Conservation (phyloP, 2,888 invertebrate genomes). For the Cheilosia scutellata region DNA sequence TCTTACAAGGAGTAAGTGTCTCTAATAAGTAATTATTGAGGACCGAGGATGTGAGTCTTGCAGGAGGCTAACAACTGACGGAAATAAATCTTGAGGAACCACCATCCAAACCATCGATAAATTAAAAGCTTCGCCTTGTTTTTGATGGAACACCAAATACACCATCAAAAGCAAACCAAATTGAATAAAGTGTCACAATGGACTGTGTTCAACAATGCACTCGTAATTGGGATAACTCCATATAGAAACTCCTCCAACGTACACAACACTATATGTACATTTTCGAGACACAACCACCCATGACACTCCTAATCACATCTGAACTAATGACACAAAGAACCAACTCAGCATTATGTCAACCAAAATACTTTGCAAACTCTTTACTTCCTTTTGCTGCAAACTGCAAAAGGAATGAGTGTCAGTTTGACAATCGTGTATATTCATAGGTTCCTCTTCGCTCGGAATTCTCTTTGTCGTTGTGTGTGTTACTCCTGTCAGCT, state of each 20-base stretch:
- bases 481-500: constrained; percentile 30
- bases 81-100: too few relatives aligned
- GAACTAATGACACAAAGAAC: constrained; percentile 70
- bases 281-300: constrained; percentile 38
- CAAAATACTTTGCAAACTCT: constrained; percentile 54
- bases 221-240: too few relatives aligned
- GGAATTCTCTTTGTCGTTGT: constrained; percentile 55
- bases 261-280: not conserved
- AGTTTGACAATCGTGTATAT: not conserved
- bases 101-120: too few relatives aligned
- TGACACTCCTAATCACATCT: constrained; percentile 70
- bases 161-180: too few relatives aligned
- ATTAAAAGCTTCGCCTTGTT: too few relatives aligned
- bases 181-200: too few relatives aligned
- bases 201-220: too few relatives aligned
- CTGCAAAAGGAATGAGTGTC: constrained; percentile 1
- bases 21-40: too few relatives aligned
- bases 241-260: constrained; percentile 11
- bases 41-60: too few relatives aligned
- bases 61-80: too few relatives aligned
- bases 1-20: too few relatives aligned
- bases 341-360: constrained; percentile 68
- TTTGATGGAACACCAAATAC: too few relatives aligned
- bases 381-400: constrained; percentile 46
- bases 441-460: constrained; percentile 10